Conservation (phyloP, 2,797 vertebrate genomes). For the Cygnus olor region DNA sequence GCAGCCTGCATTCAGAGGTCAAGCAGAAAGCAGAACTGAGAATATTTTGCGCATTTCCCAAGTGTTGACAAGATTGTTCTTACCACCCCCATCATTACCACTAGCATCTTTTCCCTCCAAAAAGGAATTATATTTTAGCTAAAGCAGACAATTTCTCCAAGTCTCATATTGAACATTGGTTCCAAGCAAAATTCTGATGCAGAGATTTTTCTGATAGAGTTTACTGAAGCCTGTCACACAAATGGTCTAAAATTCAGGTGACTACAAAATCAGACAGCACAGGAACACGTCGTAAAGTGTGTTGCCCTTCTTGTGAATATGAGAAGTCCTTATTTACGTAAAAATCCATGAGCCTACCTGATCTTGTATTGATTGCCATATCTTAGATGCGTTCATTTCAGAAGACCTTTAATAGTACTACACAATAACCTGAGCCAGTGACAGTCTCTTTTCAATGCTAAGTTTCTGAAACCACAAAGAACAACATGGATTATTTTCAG, state of each 20-base stretch:
- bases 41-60: neutral
- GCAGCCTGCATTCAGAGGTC: neutral
- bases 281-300: neutral
- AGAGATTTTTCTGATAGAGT: neutral
- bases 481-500: neutral
- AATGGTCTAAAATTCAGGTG: neutral
- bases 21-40: neutral
- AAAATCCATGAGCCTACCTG: neutral
- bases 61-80: neutral
- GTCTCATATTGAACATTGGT: neutral
- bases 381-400: neutral
- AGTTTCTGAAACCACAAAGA: slow-evolving; percentile 32
- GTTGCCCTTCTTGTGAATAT: neutral
- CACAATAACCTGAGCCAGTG: neutral
- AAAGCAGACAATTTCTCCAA: neutral
- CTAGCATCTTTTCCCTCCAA: neutral
- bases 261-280: neutral
- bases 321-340: neutral
- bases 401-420: neutral
- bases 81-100: neutral
- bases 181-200: neutral
- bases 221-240: neutral
- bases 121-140: neutral
- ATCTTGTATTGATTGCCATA: neutral
- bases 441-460: neutral